These are phyloP conservation scores for Brienomyrus brachyistius DNA, from an alignment of 2,113 vertebrate genomes.

Conservation along the genomic window DNA sequence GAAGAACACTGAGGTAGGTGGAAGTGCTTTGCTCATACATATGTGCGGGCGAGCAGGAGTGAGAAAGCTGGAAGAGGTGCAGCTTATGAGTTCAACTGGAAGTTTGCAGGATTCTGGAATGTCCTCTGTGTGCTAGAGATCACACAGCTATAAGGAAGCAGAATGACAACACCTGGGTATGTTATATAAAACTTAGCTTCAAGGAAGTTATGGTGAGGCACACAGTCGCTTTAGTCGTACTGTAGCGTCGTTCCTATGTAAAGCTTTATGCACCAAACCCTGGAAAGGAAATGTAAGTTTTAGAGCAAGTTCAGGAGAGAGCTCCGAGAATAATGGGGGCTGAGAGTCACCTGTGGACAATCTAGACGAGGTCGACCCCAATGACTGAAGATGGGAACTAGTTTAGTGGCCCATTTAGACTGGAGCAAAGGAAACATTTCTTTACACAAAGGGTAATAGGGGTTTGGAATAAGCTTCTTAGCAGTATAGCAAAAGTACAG, in stretches of 20 bases:
- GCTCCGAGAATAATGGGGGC: background rate
- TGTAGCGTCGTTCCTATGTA: background rate
- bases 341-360: background rate
- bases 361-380: background rate
- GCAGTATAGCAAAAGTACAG: background rate
- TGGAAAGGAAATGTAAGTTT: background rate
- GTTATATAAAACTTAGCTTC: background rate
- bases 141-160: background rate
- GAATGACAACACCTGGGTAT: background rate
- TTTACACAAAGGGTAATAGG: background rate
- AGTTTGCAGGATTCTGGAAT: background rate
- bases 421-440: background rate
- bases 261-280: background rate
- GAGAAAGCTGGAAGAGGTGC: background rate
- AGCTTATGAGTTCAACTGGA: background rate
- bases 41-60: background rate
- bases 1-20: constrained; percentile 80
- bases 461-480: background rate
- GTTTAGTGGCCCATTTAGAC: background rate
- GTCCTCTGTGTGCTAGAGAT: background rate
- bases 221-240: background rate
- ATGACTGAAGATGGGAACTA: background rate
- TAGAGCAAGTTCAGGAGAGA: background rate
- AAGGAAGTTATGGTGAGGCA: background rate
- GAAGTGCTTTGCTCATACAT: background rate